phyloP scores from a whole-genome alignment of 1,140 invertebrate species.

The Ladona fulva region DNA sequence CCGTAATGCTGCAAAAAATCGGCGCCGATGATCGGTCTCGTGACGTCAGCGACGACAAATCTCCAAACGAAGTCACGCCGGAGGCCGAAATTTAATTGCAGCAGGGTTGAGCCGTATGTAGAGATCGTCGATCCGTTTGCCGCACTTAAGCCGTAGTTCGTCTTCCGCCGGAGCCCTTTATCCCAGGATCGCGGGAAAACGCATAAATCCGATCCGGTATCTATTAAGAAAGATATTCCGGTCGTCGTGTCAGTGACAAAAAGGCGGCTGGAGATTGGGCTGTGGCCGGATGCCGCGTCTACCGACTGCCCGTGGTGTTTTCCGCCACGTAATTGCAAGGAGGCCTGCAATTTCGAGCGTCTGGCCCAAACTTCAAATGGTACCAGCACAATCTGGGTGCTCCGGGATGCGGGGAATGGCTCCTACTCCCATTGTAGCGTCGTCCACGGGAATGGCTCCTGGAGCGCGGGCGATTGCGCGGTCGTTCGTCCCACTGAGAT shows the following conservation, averaged over 20 bases:
- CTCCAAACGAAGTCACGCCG: conserved; percentile 20
- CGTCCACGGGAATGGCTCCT: no score
- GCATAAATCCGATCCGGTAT: conserved; percentile 8
- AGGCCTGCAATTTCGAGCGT: neutral
- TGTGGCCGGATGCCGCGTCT: neutral
- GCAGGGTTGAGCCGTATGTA: conserved; percentile 18
- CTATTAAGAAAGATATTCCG: neutral
- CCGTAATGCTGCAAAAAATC: conserved; percentile 18
- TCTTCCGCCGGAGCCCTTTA: neutral
- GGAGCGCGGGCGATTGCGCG: no score
- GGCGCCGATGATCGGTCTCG: conserved; percentile 21
- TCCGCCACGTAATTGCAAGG: neutral
- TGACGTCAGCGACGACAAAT: conserved; percentile 20
- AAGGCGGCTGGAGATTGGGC: neutral
- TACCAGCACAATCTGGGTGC: no score
- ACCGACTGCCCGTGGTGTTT: neutral
- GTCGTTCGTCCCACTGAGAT: no score
- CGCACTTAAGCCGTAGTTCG: conserved; percentile 15
- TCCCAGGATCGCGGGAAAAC: neutral
- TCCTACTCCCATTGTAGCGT: no score
- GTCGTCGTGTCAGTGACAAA: neutral
- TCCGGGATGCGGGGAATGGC: no score
- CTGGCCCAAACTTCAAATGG: no score
- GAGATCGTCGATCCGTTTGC: no score
- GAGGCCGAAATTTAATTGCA: conserved; percentile 22